Evolutionary conservation across 2,113 vertebrate genomes (phyloP), one percentile per base, ranked within the genome.

Genomic region (Colossoma macropomum): DNA sequence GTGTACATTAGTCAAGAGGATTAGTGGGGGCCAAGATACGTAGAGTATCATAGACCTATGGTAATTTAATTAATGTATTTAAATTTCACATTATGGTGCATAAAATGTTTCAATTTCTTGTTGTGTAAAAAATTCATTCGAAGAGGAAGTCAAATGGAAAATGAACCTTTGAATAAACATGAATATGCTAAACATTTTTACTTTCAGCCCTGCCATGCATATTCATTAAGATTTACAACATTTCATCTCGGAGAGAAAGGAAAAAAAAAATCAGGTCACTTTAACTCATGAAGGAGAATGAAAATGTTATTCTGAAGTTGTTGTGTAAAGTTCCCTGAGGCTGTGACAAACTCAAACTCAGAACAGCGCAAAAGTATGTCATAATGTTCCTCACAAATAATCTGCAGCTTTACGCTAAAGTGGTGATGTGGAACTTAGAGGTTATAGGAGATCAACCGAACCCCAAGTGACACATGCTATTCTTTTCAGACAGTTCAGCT

Each of bases 171-270:
- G 81, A 83, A 86, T 78, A 78, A 84, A 81, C 59, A 84, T 81
- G 66, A 84, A 84, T 56, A 84, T 84, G 82, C 73, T 83, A 77
- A 82, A 84, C 69, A 80, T 45, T 72, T 83, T 72, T 83, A 77
- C 73, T 77, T 45, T 38, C 41, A 60, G 62, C 16, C 23, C 78
- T 52, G 74, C 25, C 68, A 71, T 84, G 25, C 48, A 86, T 66
- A 63, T 77, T 83, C 54, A 83, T 86, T 72, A 83, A 72, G 45
- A 76, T 34, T 60, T 68, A 71, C 38, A 75, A 52, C 30, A 68
- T 75, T 65, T 77, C 34, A 80, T 80, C 52, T 81, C 66, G 41
- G 62, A 75, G 12, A 80, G 50, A 50, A 76, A 48, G 59, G 72
- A 56, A 73, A 23, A 59, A 76, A 71, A 82, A 79, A 62, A 23